Percentiles rank a stretch among this genome's conserved stretches.
These are phyloP conservation scores for Pristionchus fissidentatus DNA, from an alignment of 2,888 invertebrate genomes.

Conservation along the genomic window DNA sequence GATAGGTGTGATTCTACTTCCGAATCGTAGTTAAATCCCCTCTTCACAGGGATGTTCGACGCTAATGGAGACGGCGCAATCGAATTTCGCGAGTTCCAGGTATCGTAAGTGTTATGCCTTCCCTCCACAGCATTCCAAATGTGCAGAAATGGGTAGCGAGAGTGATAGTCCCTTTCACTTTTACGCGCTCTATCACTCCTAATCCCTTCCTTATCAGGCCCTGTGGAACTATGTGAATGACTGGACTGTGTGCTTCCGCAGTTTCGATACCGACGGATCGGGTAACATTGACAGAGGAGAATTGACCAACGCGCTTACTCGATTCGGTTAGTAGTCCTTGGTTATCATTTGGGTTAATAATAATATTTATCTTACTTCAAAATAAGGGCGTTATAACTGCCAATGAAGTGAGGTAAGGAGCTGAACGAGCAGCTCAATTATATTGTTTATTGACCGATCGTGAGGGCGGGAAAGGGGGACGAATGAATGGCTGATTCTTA, in stretches of 20 bases:
- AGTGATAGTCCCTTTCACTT: not conserved
- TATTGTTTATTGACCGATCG: slow-evolving; percentile 93
- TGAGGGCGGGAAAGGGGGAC: too few relatives aligned
- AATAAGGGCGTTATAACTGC: not conserved
- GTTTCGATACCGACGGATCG: slow-evolving; percentile 90
- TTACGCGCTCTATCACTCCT: not conserved
- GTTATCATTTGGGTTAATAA: too few relatives aligned
- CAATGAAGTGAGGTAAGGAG: slow-evolving; percentile 80
- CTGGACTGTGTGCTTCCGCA: slow-evolving; percentile 95
- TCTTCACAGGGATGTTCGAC: slow-evolving; percentile 92
- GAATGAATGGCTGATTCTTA: not conserved
- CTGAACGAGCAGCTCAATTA: slow-evolving; percentile 84
- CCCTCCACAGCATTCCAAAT: too few relatives aligned
- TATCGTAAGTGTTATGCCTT: slow-evolving; percentile 23
- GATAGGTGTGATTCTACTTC: slow-evolving; percentile 83
- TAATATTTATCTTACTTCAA: not conserved
- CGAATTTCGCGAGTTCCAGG: slow-evolving; percentile 92
- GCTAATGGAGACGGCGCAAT: slow-evolving; percentile 89
- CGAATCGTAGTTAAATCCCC: slow-evolving; percentile 20
- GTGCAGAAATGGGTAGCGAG: too few relatives aligned
- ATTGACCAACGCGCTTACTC: slow-evolving; percentile 88
- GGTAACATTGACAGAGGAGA: slow-evolving; percentile 92
- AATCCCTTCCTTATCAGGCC: slow-evolving; percentile 78
- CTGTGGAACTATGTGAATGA: slow-evolving; percentile 98
- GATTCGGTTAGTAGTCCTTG: slow-evolving; percentile 81